A percentile compares a stretch with the other conserved stretches of the same genome.
Conservation (phyloP, 2,797 vertebrate species). For the Mergus octosetaceus region DNA sequence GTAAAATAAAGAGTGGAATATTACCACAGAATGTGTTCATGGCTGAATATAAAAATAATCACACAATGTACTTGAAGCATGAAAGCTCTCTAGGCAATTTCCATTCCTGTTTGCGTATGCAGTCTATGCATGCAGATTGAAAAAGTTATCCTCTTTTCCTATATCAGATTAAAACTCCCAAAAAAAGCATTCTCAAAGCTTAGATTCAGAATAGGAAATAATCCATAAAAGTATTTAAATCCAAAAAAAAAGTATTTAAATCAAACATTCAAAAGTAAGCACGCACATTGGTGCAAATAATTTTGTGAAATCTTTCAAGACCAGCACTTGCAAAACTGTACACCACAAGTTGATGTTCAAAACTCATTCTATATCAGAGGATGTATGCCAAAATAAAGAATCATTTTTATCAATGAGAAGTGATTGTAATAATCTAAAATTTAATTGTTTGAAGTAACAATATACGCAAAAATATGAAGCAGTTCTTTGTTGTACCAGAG, state of each 20-base stretch:
- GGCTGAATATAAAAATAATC: slow-evolving; percentile 27
- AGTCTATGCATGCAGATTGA: neutral
- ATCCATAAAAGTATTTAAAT: neutral
- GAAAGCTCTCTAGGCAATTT: slow-evolving; percentile 20
- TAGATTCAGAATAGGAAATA: neutral
- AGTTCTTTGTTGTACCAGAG: neutral
- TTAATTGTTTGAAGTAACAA: neutral
- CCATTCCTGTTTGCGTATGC: neutral
- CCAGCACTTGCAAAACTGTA: neutral
- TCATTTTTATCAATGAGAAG: neutral
- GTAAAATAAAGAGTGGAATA: neutral
- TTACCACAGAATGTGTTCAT: neutral
- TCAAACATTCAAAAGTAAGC: neutral
- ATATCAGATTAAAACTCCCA: neutral
- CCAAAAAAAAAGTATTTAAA: neutral
- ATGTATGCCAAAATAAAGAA: neutral
- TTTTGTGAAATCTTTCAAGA: neutral
- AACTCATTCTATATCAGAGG: neutral
- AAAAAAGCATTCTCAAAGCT: neutral
- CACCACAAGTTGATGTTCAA: neutral
- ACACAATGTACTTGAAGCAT: slow-evolving; percentile 3
- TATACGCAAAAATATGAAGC: neutral
- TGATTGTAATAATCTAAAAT: neutral
- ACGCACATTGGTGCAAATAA: neutral
- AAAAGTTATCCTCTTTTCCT: neutral